Evolutionary conservation across 1,140 invertebrate genomes (phyloP).

Genomic region (Neodiprion fabricii): DNA sequence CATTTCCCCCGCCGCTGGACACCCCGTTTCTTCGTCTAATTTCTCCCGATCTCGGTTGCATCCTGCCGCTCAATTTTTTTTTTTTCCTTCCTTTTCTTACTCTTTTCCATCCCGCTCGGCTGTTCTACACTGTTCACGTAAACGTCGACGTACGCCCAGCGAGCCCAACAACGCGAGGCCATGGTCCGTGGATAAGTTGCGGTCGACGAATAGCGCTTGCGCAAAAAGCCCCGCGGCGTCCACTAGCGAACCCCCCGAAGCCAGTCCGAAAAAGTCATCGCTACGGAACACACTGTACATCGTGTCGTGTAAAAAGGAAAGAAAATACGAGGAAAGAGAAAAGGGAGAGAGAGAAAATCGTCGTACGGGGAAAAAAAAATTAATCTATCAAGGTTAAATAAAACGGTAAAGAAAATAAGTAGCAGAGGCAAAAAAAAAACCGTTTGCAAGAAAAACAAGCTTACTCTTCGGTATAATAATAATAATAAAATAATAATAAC

Average conservation of each 20-base stretch:
- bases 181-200: not conserved
- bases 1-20: no score
- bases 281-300: not conserved
- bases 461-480: not conserved
- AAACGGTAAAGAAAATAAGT: no score
- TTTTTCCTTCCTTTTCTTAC: not conserved
- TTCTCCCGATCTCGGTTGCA: not conserved
- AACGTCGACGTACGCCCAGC: no score
- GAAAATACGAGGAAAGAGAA: not conserved
- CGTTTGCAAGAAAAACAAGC: not conserved
- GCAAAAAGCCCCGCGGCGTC: not conserved
- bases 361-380: not conserved
- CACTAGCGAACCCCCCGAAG: not conserved
- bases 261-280: conserved; percentile 6
- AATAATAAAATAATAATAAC: not conserved
- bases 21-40: no score
- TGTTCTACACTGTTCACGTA: no score
- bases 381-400: not conserved
- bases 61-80: not conserved
- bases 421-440: no score
- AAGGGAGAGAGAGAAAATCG: not conserved
- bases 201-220: not conserved
- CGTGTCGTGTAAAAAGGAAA: not conserved
- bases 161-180: no score
- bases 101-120: not conserved